Base-by-base conservation (phyloP, 2,113 vertebrate species). In the Brachypodius melanocephalos region DNA sequence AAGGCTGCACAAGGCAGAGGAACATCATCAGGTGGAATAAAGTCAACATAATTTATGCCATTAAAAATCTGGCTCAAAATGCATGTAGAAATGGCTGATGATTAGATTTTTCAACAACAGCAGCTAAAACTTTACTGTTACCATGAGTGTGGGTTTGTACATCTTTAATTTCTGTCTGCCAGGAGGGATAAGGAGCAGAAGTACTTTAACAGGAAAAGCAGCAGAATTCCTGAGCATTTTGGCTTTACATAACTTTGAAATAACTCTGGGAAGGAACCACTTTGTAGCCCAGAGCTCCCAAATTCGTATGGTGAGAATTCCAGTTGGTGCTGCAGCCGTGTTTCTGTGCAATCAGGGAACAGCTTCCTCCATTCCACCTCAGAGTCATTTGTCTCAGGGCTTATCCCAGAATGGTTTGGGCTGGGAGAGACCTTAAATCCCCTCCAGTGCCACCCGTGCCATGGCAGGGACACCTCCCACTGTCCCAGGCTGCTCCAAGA, bases 351-450 rank as follows among this genome's bases (percentile, higher is more conserved):
- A 6, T 0, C 72, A 17, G 2, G 25, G 43, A 66, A 12, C 9
- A 32, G 54, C 28, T 16, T 9, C 17, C 36, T 8, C 68, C 42
- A 0, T 3, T 21, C 14, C 26, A 20, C 31, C 51, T 48, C 12
- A 3, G 61, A 19, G 32, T 7, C 5, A 2, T 6, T 25, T 34
- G 2, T 8, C 16, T 22, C 62, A 22, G 14, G 3, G 36, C 10
- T 11, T 19, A 17, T 25, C 38, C 52, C 49, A 34, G 3, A 63
- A 31, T 31, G 86, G n/a, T 5, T 18, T 40, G 45, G 68, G 32
- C 4, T 20, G 16, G 67, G 10, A 67, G 6, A 19, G 29, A 31
- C 0, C 52, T 8, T 0, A 52, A n/a, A 89, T 0, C 28, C 10
- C 67, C 1, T 0, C 76, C 52, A n/a, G 18, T 3, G 5, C 20